Conservation (phyloP, 2,888 invertebrate species). For the Torymus aiolomorphi region DNA sequence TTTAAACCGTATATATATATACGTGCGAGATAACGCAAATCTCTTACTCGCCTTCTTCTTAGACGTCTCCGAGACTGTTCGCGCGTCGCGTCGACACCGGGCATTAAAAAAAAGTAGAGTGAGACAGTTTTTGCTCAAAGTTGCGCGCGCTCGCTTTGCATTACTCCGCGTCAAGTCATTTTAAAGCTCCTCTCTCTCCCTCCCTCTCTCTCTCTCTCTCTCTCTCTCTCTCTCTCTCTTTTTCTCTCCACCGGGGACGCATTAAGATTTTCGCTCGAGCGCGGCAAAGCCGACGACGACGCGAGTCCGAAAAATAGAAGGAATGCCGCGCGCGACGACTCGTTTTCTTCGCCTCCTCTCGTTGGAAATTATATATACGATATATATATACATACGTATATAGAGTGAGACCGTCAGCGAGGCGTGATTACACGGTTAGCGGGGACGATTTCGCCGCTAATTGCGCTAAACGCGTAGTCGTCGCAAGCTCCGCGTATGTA, state of each 20-base stretch:
- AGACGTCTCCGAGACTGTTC: background rate
- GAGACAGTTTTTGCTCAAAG: slow-evolving; percentile 29
- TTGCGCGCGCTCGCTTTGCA: background rate
- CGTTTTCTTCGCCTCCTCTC: too few relatives aligned
- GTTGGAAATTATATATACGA: too few relatives aligned
- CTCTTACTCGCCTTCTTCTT: background rate
- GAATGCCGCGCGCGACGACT: too few relatives aligned
- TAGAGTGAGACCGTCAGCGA: too few relatives aligned
- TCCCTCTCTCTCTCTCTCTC: background rate
- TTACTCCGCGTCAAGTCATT: slow-evolving; percentile 18
- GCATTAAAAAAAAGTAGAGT: background rate
- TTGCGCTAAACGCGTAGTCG: background rate
- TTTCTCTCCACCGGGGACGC: slow-evolving; percentile 3
- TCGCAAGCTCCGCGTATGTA: too few relatives aligned
- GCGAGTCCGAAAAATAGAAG: too few relatives aligned
- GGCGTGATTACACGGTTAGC: slow-evolving; percentile 27
- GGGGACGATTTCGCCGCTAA: background rate
- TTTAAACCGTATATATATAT: too few relatives aligned
- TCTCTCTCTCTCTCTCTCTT: background rate
- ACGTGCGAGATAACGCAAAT: too few relatives aligned
- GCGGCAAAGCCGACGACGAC: too few relatives aligned
- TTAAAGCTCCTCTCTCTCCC: slow-evolving; percentile 10
- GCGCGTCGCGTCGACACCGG: background rate
- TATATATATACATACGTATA: too few relatives aligned
- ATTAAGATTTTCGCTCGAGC: slow-evolving; percentile 47